Percentiles rank a stretch among this genome's conserved stretches.
phyloP scores from a whole-genome alignment of 2,113 vertebrate species.

The Sturnus vulgaris region DNA sequence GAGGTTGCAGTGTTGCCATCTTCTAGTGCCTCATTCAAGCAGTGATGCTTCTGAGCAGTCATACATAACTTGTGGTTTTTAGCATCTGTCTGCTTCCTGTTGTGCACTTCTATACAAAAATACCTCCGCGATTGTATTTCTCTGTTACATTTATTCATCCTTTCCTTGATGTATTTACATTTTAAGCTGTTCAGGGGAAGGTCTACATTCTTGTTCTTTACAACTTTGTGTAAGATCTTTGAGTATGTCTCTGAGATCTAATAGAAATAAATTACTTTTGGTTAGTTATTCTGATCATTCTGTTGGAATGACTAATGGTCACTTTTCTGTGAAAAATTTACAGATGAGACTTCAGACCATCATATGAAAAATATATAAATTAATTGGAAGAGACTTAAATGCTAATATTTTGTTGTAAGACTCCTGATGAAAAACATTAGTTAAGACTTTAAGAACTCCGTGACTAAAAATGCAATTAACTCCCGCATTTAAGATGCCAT shows the following conservation, averaged over 20 bases:
- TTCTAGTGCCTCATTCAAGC: neutral
- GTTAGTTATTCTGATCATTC: neutral
- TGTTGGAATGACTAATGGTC: neutral
- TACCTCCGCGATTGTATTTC: neutral
- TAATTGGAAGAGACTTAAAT: neutral
- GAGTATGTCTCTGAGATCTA: neutral
- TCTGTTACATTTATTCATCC: neutral
- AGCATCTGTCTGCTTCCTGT: neutral
- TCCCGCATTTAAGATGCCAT: neutral
- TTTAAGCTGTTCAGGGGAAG: neutral
- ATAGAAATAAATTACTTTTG: neutral
- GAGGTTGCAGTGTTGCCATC: accelerated
- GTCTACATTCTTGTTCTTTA: accelerated
- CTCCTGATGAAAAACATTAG: neutral
- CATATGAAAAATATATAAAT: neutral
- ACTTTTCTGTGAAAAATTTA: neutral
- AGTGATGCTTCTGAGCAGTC: neutral
- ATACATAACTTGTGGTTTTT: neutral
- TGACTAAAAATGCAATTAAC: neutral
- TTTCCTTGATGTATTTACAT: neutral
- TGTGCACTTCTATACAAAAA: neutral
- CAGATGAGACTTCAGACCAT: neutral
- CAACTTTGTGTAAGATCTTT: neutral
- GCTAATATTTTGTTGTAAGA: neutral
- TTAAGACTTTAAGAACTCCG: neutral